A percentile compares a stretch with the other conserved stretches of the same genome.
Conservation (phyloP, 2,888 invertebrate species). For the Melieria omissa region DNA sequence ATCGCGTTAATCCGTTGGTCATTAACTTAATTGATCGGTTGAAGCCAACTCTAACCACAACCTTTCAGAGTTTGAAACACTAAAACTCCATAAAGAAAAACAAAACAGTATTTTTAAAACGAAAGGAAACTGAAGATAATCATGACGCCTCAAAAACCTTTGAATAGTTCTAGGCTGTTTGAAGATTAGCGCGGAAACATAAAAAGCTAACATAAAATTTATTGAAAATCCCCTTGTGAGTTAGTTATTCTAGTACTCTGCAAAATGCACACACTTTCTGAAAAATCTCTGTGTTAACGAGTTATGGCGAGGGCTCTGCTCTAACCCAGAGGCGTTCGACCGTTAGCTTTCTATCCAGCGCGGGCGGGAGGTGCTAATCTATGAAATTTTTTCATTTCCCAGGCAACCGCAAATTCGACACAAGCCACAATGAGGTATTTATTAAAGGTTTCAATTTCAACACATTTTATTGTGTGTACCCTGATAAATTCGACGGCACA, state of each 20-base stretch:
- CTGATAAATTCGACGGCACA: no score
- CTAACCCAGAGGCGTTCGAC: no score
- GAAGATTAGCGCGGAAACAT: no score
- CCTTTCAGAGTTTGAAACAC: background rate
- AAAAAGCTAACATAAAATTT: no score
- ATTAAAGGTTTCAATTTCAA: constrained; percentile 38
- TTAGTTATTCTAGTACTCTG: no score
- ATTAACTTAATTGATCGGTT: constrained; percentile 44
- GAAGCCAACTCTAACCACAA: background rate
- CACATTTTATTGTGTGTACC: constrained; percentile 9
- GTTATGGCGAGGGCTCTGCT: no score
- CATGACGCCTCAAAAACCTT: no score
- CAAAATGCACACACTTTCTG: no score
- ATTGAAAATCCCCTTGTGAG: no score
- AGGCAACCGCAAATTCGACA: constrained; percentile 25
- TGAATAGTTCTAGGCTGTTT: no score
- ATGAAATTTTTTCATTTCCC: constrained; percentile 6
- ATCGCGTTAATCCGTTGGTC: constrained; percentile 47
- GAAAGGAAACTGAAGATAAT: no score
- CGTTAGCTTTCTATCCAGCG: background rate
- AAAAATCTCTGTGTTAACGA: no score
- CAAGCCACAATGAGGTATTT: constrained; percentile 36
- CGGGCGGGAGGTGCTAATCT: constrained; percentile 1
- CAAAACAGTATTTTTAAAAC: background rate
- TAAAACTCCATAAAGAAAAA: background rate